These are phyloP conservation scores for Nephrocerus scutellatus DNA, from an alignment of 2,888 invertebrate species.

Conservation along the genomic window DNA sequence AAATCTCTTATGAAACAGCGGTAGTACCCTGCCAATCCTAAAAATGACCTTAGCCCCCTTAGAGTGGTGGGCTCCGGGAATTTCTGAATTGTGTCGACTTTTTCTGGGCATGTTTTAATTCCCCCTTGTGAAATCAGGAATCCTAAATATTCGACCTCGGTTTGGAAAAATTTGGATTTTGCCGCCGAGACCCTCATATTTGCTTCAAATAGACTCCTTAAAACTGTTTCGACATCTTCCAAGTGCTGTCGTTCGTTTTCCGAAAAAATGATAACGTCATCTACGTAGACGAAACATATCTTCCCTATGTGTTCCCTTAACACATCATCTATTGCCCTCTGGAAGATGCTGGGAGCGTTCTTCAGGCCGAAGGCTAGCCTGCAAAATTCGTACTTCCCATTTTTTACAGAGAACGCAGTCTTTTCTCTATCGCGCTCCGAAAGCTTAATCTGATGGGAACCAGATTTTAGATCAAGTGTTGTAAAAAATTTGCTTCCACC, in stretches of 20 bases:
- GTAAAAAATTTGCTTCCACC: too few relatives aligned
- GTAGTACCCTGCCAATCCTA: slow-evolving; percentile 15
- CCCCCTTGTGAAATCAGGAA: slow-evolving; percentile 27
- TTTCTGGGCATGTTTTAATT: slow-evolving; percentile 12
- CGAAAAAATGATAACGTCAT: slow-evolving; percentile 10
- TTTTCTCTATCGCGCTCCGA: too few relatives aligned
- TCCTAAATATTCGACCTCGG: slow-evolving; percentile 33
- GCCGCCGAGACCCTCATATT: slow-evolving; percentile 13
- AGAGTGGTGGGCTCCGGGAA: slow-evolving; percentile 9
- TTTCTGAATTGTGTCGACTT: slow-evolving; percentile 10
- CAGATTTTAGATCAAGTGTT: too few relatives aligned
- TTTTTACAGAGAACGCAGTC: too few relatives aligned
- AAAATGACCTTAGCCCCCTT: slow-evolving; percentile 8
- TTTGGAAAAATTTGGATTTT: slow-evolving; percentile 25
- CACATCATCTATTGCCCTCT: too few relatives aligned
- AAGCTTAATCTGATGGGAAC: slow-evolving; percentile 9
- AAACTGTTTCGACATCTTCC: too few relatives aligned
- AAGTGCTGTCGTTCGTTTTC: too few relatives aligned
- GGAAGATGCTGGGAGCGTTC: too few relatives aligned
- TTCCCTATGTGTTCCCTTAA: slow-evolving; percentile 3
- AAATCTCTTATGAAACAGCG: slow-evolving; percentile 17
- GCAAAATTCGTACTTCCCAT: too few relatives aligned
- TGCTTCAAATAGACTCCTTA: too few relatives aligned
- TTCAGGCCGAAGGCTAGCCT: too few relatives aligned
- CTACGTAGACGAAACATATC: slow-evolving; percentile 8